These are phyloP conservation scores for Toxostoma redivivum DNA, from an alignment of 2,113 vertebrate species.

Conservation along the genomic window DNA sequence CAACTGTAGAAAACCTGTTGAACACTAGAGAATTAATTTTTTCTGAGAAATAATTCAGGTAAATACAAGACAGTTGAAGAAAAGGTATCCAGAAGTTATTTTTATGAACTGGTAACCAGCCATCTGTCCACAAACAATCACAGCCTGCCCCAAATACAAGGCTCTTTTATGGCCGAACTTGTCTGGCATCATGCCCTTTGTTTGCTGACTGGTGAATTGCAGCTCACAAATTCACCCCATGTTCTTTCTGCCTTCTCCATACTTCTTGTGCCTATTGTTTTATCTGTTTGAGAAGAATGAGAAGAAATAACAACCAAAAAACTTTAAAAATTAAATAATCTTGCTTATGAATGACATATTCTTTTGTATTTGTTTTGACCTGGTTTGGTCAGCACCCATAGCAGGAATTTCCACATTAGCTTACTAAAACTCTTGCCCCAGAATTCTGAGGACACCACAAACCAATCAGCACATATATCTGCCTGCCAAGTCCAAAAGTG, in stretches of 20 bases:
- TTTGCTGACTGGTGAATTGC: conserved; percentile 23
- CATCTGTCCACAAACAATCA: conserved; percentile 42
- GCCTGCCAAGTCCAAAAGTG: not conserved
- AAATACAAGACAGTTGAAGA: not conserved
- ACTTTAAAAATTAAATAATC: not conserved
- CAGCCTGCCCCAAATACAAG: conserved; percentile 5
- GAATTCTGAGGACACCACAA: not conserved
- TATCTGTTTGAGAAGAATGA: not conserved
- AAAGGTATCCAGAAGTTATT: conserved; percentile 15
- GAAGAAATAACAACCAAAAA: not conserved
- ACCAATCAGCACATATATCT: not conserved
- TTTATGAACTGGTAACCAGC: conserved; percentile 35
- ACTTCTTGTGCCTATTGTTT: not conserved
- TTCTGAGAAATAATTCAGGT: not conserved
- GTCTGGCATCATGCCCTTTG: conserved; percentile 12
- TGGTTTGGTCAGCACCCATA: not conserved
- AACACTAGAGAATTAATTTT: not conserved
- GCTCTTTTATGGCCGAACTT: conserved; percentile 8
- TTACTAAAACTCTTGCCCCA: not conserved
- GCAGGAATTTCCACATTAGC: not conserved
- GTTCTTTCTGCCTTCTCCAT: not conserved
- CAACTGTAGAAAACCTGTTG: not conserved
- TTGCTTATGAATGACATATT: not conserved
- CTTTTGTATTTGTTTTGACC: not conserved
- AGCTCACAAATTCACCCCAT: not conserved